Conservation (phyloP, 2,888 invertebrate species). For the Tanypteryx hageni region DNA sequence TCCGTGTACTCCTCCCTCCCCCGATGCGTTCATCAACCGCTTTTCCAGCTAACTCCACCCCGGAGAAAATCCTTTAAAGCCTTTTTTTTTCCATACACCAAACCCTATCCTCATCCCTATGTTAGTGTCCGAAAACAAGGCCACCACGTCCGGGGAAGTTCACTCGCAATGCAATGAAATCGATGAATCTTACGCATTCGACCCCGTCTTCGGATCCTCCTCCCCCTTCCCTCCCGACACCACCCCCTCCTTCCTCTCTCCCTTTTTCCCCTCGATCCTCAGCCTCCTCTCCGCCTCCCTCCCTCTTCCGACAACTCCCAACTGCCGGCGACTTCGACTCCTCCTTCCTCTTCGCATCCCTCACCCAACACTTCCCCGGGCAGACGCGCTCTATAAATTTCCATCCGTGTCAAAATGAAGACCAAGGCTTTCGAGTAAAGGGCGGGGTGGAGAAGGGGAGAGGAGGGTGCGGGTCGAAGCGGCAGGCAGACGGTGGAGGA, state of each 20-base stretch:
- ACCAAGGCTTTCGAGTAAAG: neutral
- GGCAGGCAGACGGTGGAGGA: neutral
- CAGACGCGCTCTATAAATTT: conserved; percentile 26
- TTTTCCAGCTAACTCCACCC: neutral
- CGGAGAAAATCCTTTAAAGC: neutral
- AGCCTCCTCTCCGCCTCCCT: neutral
- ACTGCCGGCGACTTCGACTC: neutral
- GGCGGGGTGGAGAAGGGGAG: neutral
- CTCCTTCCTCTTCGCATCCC: neutral
- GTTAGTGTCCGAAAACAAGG: neutral
- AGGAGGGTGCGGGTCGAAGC: neutral
- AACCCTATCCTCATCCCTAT: neutral
- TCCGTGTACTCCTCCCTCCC: neutral
- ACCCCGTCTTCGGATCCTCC: neutral
- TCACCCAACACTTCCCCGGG: conserved; percentile 1
- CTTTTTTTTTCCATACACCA: neutral
- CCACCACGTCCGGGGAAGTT: neutral
- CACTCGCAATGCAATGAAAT: neutral
- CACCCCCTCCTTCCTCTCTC: neutral
- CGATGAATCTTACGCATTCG: conserved; percentile 11
- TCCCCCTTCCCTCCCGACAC: neutral
- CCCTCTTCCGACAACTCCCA: neutral
- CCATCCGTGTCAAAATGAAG: conserved; percentile 49
- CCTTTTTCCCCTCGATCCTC: neutral
- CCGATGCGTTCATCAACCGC: neutral